A percentile compares a stretch with the other conserved stretches of the same genome.
phyloP scores from a whole-genome alignment of 2,113 vertebrate species.

The Oncorhynchus tshawytscha region DNA sequence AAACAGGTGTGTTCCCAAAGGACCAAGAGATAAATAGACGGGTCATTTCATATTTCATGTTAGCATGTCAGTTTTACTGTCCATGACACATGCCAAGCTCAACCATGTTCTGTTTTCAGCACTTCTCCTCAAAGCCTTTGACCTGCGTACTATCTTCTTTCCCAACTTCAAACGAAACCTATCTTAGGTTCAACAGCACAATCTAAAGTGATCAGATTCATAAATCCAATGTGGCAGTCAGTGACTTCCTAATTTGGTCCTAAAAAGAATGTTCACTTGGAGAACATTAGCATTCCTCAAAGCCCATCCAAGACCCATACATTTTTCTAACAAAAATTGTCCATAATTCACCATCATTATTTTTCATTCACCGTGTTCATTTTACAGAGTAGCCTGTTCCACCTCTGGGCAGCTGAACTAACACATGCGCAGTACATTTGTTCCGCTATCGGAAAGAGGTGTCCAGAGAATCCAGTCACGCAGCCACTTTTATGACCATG shows the following conservation, averaged over 20 bases:
- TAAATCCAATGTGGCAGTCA: background rate
- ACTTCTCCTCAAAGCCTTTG: background rate
- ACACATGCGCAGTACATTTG: no score
- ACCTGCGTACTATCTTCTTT: background rate
- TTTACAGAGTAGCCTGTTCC: background rate
- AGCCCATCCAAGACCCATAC: background rate
- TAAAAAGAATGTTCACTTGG: slow-evolving; percentile 1
- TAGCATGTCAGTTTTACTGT: background rate
- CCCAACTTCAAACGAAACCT: background rate
- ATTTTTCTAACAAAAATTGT: background rate
- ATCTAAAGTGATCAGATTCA: background rate
- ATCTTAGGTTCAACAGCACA: background rate
- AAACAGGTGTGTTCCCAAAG: background rate
- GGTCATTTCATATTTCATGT: background rate
- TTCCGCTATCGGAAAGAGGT: no score
- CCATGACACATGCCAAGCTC: background rate
- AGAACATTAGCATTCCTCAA: background rate
- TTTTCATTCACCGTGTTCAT: no score
- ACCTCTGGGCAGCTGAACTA: no score
- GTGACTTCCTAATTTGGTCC: background rate
- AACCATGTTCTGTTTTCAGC: background rate
- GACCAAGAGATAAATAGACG: background rate
- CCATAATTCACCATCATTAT: slow-evolving; percentile 7
- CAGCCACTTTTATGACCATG: slow-evolving; percentile 7
- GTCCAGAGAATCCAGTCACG: no score